These are phyloP conservation scores for Passer montanus DNA, from an alignment of 2,113 vertebrate genomes.

Conservation along the genomic window DNA sequence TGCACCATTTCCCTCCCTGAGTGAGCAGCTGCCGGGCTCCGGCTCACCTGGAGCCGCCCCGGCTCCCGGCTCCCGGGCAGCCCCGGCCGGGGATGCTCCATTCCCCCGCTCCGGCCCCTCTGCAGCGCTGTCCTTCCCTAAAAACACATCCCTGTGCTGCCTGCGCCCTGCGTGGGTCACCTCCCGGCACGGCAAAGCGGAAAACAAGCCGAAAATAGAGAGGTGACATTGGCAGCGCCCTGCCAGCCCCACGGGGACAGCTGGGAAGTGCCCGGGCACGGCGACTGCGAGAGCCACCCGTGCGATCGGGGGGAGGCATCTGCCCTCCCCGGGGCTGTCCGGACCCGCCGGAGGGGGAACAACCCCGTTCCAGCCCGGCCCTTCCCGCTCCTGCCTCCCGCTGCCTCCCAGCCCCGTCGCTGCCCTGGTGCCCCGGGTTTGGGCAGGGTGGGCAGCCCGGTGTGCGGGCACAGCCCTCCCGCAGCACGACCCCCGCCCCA, in stretches of 20 bases:
- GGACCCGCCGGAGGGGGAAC: accelerated
- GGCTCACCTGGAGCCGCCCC: not conserved
- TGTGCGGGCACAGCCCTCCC: not conserved
- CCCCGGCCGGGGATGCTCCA: accelerated
- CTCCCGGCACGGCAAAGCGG: not conserved
- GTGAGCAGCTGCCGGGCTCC: not conserved
- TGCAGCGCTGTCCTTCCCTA: accelerated
- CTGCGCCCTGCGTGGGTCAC: not conserved
- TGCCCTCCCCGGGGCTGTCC: not conserved
- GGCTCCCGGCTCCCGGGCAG: not conserved
- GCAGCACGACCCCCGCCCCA: not conserved
- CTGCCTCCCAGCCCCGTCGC: not conserved
- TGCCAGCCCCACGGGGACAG: not conserved
- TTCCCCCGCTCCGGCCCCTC: not conserved
- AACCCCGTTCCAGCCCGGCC: not conserved
- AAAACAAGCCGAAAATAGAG: not conserved
- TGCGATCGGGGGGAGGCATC: not conserved
- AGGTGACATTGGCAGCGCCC: not conserved
- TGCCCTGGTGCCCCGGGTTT: accelerated
- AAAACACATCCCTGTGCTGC: not conserved
- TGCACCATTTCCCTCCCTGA: not conserved
- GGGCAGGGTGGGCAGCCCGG: not conserved
- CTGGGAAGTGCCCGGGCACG: not conserved
- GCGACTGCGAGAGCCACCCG: not conserved
- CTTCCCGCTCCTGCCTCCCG: not conserved